These are phyloP conservation scores for Octonoba sinensis DNA, from an alignment of 2,888 invertebrate genomes.

Conservation along the genomic window DNA sequence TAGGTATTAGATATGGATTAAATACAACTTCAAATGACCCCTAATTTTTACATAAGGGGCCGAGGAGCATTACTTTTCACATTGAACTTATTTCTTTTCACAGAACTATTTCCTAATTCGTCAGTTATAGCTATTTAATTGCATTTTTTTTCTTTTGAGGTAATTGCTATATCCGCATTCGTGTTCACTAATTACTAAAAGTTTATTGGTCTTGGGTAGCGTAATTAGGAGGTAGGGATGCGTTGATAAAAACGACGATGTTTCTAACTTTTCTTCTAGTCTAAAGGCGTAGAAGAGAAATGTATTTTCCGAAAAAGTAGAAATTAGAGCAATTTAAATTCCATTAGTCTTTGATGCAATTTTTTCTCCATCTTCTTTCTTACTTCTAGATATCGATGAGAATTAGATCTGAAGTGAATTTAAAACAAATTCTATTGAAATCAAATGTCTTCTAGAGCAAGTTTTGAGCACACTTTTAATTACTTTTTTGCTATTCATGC, in stretches of 20 bases:
- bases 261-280: constrained; percentile 7
- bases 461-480: constrained; percentile 10
- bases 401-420: constrained; percentile 9
- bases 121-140: constrained; percentile 11
- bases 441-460: constrained; percentile 3
- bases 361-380: no score
- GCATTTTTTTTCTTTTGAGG: constrained; percentile 2
- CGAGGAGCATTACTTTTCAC: no score
- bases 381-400: no score
- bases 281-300: neutral
- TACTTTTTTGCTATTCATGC: neutral
- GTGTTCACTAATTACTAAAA: constrained; percentile 40
- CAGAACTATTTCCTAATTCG: neutral
- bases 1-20: no score
- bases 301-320: neutral
- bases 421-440: constrained; percentile 9
- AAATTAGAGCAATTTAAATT: constrained; percentile 53
- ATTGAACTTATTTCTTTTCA: no score
- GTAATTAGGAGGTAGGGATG: constrained; percentile 32
- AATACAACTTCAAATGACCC: no score
- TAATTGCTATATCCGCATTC: constrained; percentile 9
- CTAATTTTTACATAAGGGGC: no score
- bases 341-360: constrained; percentile 37
- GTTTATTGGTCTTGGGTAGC: constrained; percentile 30
- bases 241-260: neutral